Base-by-base conservation (phyloP, 2,113 vertebrate species). In the Saccopteryx leptura region DNA sequence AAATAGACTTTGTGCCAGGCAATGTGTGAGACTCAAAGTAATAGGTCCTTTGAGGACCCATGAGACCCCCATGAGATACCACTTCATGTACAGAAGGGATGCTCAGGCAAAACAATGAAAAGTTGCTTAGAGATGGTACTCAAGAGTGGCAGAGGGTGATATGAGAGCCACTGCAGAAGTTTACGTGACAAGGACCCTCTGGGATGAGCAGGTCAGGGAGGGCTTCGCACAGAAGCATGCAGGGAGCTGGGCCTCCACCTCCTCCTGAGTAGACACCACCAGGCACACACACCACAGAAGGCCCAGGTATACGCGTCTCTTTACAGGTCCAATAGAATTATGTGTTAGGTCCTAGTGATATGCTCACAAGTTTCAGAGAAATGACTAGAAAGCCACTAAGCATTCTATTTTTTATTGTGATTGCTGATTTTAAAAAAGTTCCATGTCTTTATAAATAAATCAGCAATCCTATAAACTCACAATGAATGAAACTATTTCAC, bases 371-470 rank as follows among this genome's bases (percentile, higher is more conserved):
- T 46, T 63, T 90, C 75, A 80, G 33, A 66, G 71, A 46, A 65
- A 11, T 52, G 72, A 81, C 72, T 95, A 58, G 33, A 96, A 81
- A 75, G 50, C 86, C 46, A n/a, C 84, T 65, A 48, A 24, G 33
- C 52, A 24, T 93, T 75, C 4, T 68, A 39, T 78, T 63, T 81
- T 87, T 90, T n/a, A 86, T 72, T 86, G 52, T 63, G 78, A 71
- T 78, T 90, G 15, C 13, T 93, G 18, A 23, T 61, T 13, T 26
- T 66, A 15, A 13, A 66, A 66, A 96, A 94, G n/a, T 0, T 75
- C 21, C 7, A 46, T 17, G 23, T 31, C 50, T 54, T n/a, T 72
- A 54, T 82, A 92, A 65, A 90, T 0, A 0, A 95, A 28, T 28
- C 80, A 75, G 13, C 31, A 17, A n/a, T 75, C 14, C 9, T 91